phyloP scores from a whole-genome alignment of 2,797 vertebrate genomes.

The Zalophus californianus region DNA sequence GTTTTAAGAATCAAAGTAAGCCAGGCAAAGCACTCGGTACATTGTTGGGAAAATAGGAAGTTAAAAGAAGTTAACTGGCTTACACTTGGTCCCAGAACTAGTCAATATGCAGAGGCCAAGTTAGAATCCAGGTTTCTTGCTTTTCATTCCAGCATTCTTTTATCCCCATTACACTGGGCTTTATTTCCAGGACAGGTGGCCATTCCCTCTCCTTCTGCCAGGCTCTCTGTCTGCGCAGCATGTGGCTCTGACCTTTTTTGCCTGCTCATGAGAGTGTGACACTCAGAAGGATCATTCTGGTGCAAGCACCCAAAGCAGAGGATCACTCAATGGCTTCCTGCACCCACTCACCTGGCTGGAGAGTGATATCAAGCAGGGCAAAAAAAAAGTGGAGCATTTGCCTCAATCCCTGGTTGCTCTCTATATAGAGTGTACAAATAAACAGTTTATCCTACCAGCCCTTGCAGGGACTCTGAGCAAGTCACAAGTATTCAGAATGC shows the following conservation, averaged over 20 bases:
- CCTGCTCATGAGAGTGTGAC: neutral
- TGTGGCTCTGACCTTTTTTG: neutral
- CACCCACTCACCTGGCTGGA: conserved; percentile 55
- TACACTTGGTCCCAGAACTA: neutral
- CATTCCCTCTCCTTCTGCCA: neutral
- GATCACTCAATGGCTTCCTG: conserved; percentile 36
- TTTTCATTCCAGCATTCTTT: neutral
- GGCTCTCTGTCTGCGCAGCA: neutral
- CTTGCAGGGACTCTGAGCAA: neutral
- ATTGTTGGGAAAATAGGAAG: neutral
- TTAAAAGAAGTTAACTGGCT: neutral
- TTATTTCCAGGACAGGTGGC: neutral
- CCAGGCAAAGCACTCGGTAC: neutral
- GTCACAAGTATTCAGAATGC: neutral
- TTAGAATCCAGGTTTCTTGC: neutral
- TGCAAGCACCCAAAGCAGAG: neutral
- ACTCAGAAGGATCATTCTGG: neutral
- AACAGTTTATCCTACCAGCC: neutral
- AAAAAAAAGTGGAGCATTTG: neutral
- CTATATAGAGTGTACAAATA: neutral
- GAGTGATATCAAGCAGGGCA: neutral
- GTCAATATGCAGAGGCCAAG: neutral
- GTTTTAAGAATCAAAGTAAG: neutral
- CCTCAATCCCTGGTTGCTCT: neutral
- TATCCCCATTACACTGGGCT: neutral